Percentiles rank a stretch among this genome's conserved stretches.
Evolutionary conservation across 2,888 invertebrate genomes (phyloP).

Genomic region (Amphipoea lucens): DNA sequence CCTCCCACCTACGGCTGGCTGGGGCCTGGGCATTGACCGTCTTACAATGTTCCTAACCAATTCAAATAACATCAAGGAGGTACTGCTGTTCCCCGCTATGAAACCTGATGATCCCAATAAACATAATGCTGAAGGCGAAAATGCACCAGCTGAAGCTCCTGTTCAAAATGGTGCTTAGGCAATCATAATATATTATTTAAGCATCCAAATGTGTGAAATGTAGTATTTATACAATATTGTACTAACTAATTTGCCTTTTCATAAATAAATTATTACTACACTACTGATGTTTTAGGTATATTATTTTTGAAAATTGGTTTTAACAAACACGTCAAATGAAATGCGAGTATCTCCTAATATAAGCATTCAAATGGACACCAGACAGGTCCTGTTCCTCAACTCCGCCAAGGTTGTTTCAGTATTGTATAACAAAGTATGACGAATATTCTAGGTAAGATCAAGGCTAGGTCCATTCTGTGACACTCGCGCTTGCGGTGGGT

Average conservation of each 20-base stretch:
- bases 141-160: slow-evolving; percentile 64
- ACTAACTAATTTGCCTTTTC: slow-evolving; percentile 44
- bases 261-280: slow-evolving; percentile 51
- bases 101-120: slow-evolving; percentile 97
- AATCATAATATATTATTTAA: background rate
- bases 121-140: slow-evolving; percentile 86
- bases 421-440: slow-evolving; percentile 66
- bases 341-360: background rate
- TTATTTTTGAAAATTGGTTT: background rate
- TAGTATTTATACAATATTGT: slow-evolving; percentile 25
- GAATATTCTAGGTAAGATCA: slow-evolving; percentile 69
- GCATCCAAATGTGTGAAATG: slow-evolving; percentile 29
- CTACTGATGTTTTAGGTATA: background rate
- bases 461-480: slow-evolving; percentile 68
- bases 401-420: slow-evolving; percentile 56
- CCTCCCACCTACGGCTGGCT: slow-evolving; percentile 99
- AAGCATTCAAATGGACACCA: slow-evolving; percentile 9
- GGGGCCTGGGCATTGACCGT: slow-evolving; percentile 99
- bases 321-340: background rate
- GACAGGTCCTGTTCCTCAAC: slow-evolving; percentile 6
- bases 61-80: slow-evolving; percentile 99
- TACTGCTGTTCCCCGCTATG: slow-evolving; percentile 99
- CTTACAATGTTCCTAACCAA: slow-evolving; percentile 99
- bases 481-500: slow-evolving; percentile 61
- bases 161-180: slow-evolving; percentile 80